Base-by-base conservation (phyloP, 2,888 invertebrate genomes). In the Lepetodrilus schrolli region DNA sequence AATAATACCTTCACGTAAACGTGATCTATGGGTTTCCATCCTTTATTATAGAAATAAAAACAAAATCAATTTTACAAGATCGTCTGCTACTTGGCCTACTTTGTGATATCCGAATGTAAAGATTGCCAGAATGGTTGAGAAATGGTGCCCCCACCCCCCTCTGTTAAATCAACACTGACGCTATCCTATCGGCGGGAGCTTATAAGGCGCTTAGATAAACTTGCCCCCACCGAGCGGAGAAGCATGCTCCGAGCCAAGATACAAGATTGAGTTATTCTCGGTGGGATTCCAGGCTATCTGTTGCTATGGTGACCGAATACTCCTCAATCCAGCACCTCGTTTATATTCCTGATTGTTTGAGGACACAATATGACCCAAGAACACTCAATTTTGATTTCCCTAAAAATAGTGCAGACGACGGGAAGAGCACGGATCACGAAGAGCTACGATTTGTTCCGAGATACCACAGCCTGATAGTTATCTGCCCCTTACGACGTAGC, bases 251-350 rank as follows among this genome's bases (percentile, higher is more conserved):
- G 26, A 17, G 58, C 30, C 30, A 58, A 30, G 58, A 58, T 34
- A 58, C 58, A 58, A 3, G 30, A 58, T 58, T 58, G 58, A 30
- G 58, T 58, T 58, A 58, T 58, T 30, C 58, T 58, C 58, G 34
- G 26, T 30, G 58, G 58, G 34, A 58, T 58, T 58, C n/a, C 30
- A 30, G 30, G 30, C 58, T 58, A 58, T 58, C 26, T 30, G 58
- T 58, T 58, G 58, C 30, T n/a, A 58, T 30, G 34, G 58, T 30
- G 34, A 58, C 58, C 26, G 30, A 30, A 58, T 10, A 21, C 58
- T 21, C 10, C 34, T 30, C 26, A 58, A 58, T 30, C 58, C 30
- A 10, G 17, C 10, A 34, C 30, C 58, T 58, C 58, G 58, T 58
- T 58, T 58, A 30, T 23, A n/a, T 30, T 58, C 58, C 17, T 30